These are phyloP conservation scores for Dendrolimus punctatus DNA, from an alignment of 1,140 invertebrate species.

Conservation along the genomic window DNA sequence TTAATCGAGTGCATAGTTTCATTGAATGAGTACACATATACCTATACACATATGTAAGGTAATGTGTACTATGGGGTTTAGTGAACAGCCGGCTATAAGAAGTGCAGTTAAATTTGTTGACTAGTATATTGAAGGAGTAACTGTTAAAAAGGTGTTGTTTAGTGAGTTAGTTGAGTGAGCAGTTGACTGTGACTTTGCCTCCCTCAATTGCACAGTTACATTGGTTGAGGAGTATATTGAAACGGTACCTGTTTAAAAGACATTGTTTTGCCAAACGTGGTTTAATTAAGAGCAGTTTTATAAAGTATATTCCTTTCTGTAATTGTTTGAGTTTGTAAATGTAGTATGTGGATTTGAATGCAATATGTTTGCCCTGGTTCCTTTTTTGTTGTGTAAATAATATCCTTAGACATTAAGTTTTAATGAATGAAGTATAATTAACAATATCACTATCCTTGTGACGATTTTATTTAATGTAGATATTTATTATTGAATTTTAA, in stretches of 20 bases:
- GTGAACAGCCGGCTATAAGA: too few species aligned
- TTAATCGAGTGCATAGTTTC: too few species aligned
- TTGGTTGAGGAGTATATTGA: too few species aligned
- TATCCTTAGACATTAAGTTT: conserved; percentile 55
- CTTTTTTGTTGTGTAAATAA: conserved; percentile 25
- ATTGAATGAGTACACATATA: too few species aligned
- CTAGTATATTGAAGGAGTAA: too few species aligned
- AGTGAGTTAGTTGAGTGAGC: too few species aligned
- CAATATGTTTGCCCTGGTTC: conserved; percentile 16
- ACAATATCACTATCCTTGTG: too few species aligned
- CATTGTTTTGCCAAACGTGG: background rate
- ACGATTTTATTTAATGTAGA: conserved; percentile 8
- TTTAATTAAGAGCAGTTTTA: background rate
- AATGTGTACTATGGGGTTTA: too few species aligned
- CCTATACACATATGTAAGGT: too few species aligned
- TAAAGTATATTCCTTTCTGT: background rate
- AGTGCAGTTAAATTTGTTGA: too few species aligned
- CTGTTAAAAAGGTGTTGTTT: too few species aligned
- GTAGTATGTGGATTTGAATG: conserved; percentile 1
- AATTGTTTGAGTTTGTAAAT: conserved; percentile 2
- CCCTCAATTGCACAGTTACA: background rate
- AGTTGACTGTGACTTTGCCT: background rate
- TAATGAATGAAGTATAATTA: conserved; percentile 29
- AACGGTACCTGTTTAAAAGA: too few species aligned
- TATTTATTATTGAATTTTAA: conserved; percentile 1